Base-by-base conservation (phyloP, 1,140 invertebrate genomes). In the Cyclargus thomasi region DNA sequence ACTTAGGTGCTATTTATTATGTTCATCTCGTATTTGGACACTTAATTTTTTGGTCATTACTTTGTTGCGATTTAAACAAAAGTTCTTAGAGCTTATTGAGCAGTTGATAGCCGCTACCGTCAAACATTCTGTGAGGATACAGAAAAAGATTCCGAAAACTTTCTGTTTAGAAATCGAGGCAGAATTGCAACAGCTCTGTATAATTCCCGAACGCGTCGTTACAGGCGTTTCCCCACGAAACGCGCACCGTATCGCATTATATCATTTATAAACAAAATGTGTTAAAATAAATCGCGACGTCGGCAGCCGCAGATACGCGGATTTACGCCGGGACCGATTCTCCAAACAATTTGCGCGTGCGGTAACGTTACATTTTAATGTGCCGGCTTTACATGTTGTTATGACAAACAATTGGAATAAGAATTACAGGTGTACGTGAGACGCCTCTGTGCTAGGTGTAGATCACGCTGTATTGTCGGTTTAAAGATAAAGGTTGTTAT, bases 221-320 rank as follows among this genome's bases (percentile, higher is more conserved):
- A 74, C 55, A 70, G 68, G 57, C 76, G 76, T 75, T 69, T 77
- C 71, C 76, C 76, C 75, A 71, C 77, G 78, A 76, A 81, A 79
- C 81, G 75, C 79, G 73, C 77, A 76, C 78, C 72, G 86, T 87
- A 87, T 89, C 84, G 81, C 81, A 87, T 88, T 90, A 90, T 87
- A 88, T 90, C 81, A 90, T 90, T 90, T 90, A 90, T 90, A 90
- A 90, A 90, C 87, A 88, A 90, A 89, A 90, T 90, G 85, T 86
- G 87, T 87, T 88, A 83, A 86, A 88, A 90, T 90, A 88, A 90
- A 90, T 90, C 85, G 87, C 78, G 65, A 79, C 79, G 83, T 81
- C 77, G 77, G 79, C 78, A 80, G 70, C 80, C 83, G 75, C 80
- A 82, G 81, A 86, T 83, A 83, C 78, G 76, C 68, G 80, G 74